Conservation (phyloP, 2,113 vertebrate species). For the Ammodytes marinus region DNA sequence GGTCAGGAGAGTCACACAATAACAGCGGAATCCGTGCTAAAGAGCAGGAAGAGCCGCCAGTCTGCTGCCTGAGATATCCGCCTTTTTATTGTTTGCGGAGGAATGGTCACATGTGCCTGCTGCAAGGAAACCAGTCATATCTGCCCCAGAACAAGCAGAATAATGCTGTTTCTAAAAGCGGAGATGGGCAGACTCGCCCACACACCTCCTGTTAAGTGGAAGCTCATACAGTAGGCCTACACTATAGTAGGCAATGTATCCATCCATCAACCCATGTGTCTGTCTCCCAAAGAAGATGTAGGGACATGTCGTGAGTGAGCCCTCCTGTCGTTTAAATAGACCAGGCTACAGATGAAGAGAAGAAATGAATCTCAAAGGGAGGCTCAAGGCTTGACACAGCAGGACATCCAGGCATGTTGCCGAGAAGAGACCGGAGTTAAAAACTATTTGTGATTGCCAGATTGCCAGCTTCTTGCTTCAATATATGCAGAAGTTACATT, state of each 20-base stretch:
- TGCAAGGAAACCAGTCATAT: slow-evolving; percentile 80
- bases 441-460: slow-evolving; percentile 38
- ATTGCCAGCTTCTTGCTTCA: slow-evolving; percentile 14
- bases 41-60: slow-evolving; percentile 80
- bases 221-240: slow-evolving; percentile 58
- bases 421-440: slow-evolving; percentile 43
- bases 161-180: slow-evolving; percentile 82
- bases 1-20: slow-evolving; percentile 70
- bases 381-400: slow-evolving; percentile 59
- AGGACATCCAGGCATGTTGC: slow-evolving; percentile 54
- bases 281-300: slow-evolving; percentile 58
- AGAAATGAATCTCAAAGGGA: slow-evolving; percentile 63
- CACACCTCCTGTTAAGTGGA: slow-evolving; percentile 81
- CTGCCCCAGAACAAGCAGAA: slow-evolving; percentile 78
- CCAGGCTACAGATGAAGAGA: slow-evolving; percentile 70
- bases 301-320: slow-evolving; percentile 68
- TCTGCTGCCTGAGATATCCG: slow-evolving; percentile 81
- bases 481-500: not conserved
- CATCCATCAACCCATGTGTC: slow-evolving; percentile 65
- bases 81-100: slow-evolving; percentile 75
- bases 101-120: slow-evolving; percentile 73
- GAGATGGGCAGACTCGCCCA: slow-evolving; percentile 79
- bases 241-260: slow-evolving; percentile 62
- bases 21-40: slow-evolving; percentile 74
- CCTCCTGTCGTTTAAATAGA: slow-evolving; percentile 66